Evolutionary conservation across 2,113 vertebrate genomes (phyloP).

Genomic region (Aleadryas rufinucha): DNA sequence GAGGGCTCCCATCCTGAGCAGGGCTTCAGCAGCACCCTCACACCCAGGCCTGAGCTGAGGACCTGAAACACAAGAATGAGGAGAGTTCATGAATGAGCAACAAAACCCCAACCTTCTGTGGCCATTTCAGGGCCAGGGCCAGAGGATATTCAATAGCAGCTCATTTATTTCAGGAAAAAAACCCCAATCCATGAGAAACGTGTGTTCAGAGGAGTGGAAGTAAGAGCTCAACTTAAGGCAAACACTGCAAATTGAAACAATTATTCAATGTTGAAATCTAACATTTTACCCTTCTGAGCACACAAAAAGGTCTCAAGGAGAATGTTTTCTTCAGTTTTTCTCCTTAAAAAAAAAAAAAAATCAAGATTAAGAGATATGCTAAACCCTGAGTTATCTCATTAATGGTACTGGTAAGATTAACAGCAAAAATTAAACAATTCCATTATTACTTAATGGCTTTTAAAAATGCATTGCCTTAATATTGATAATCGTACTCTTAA

Average conservation of each 20-base stretch:
- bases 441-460: slow-evolving; percentile 28
- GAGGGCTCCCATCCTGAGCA: background rate
- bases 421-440: background rate
- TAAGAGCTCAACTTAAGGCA: background rate
- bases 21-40: background rate
- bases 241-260: background rate
- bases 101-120: background rate
- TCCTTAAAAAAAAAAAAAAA: background rate
- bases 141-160: background rate
- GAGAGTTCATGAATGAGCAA: background rate
- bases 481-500: background rate
- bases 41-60: background rate
- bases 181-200: fast-evolving
- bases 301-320: background rate
- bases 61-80: background rate
- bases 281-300: background rate
- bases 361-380: background rate
- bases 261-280: background rate
- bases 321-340: background rate
- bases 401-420: background rate
- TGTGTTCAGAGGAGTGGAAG: background rate
- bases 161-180: background rate
- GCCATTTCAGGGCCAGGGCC: background rate
- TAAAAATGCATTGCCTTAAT: background rate
- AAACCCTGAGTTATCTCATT: background rate